Base-by-base conservation (phyloP, 2,113 vertebrate species). In the Trichechus manatus region DNA sequence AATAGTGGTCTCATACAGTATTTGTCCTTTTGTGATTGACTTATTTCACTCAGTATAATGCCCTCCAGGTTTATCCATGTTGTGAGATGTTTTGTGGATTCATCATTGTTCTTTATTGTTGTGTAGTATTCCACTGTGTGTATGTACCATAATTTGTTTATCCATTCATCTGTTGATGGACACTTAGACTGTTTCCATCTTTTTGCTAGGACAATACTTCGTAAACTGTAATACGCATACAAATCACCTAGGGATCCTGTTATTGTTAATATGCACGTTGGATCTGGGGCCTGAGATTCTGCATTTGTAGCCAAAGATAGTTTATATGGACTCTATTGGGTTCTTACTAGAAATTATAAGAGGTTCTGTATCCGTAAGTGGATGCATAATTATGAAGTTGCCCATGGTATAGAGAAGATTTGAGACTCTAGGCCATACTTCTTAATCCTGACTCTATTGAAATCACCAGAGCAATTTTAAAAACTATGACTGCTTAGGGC, bases 331-430 rank as follows among this genome's bases (percentile, higher is more conserved):
- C 33, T 81, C 6, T 77, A 6, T 66, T 53, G 89, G 79, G 31
- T 85, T 95, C 31, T 85, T 50, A 79, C 13, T 82, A 95, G 87
- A 94, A 89, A 83, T 87, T 50, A 5, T 42, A 79, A 68, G 47
- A 75, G 9, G 6, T 79, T 92, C 53, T 95, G 6, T 94, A 66
- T 89, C 25, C 86, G 61, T 95, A 94, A 31, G 81, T 93, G 56
- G 25, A 23, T 80, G 39, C 15, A 3, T 85, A 66, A 75, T 86
- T 89, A 66, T 17, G 50, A 85, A 91, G 31, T 88, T 94, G 61
- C 68, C 3, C 68, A 0, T 68, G 44, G 14, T 86, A 27, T 36
- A 74, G 68, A 53, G 70, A 68, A 29, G 33, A 22, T 39, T 9
- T 68, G 56, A 81, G 53, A 75, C 39, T 68, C 4, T 74, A 50